Conservation (phyloP, 2,113 vertebrate genomes). For the Synchiropus splendidus region DNA sequence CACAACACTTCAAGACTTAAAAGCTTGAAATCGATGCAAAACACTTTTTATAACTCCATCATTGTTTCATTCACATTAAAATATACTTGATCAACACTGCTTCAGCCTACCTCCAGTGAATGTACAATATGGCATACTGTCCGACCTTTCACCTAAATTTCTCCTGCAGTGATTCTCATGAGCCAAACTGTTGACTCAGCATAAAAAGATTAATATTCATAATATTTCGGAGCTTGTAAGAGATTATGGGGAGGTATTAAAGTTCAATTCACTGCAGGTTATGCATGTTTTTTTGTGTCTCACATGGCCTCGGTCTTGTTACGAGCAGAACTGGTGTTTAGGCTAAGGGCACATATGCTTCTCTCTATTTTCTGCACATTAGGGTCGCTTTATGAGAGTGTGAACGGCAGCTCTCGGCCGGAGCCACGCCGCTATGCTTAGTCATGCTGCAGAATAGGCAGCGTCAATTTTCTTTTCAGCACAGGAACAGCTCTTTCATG, state of each 20-base stretch:
- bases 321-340: slow-evolving; percentile 41
- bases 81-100: too few relatives aligned
- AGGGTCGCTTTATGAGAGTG: slow-evolving; percentile 57
- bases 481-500: slow-evolving; percentile 14
- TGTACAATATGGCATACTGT: too few relatives aligned
- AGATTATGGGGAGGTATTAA: slow-evolving; percentile 47
- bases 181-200: slow-evolving; percentile 24
- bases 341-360: slow-evolving; percentile 49
- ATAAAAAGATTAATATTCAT: slow-evolving; percentile 27
- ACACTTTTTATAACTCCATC: too few relatives aligned
- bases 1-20: too few relatives aligned
- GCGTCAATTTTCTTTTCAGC: slow-evolving; percentile 46
- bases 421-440: slow-evolving; percentile 20
- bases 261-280: slow-evolving; percentile 33
- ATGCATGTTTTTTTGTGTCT: slow-evolving; percentile 6
- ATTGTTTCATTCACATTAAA: too few relatives aligned
- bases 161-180: slow-evolving; percentile 9
- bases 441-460: slow-evolving; percentile 34
- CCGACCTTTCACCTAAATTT: slow-evolving; percentile 12
- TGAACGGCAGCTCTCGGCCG: slow-evolving; percentile 42
- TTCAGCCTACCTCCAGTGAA: too few relatives aligned
- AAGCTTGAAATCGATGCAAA: too few relatives aligned
- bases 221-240: slow-evolving; percentile 30
- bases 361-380: slow-evolving; percentile 53
- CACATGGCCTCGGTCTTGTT: slow-evolving; percentile 41